These are phyloP conservation scores for Echinometra lucunter DNA, from an alignment of 53 echinoderm and acorn worm genomes.

Conservation along the genomic window DNA sequence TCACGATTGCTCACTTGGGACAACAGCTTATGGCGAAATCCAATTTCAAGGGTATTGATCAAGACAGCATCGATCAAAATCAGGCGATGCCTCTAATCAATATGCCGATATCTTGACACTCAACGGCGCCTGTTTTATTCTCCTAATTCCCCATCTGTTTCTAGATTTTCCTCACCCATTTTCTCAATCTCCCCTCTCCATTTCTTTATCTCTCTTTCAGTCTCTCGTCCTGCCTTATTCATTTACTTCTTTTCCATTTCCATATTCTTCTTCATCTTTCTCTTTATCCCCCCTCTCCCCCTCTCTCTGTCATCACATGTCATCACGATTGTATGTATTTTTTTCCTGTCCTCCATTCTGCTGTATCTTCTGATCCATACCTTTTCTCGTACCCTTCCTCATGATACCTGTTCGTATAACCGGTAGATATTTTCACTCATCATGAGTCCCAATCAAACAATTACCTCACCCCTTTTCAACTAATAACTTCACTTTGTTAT, in stretches of 20 bases:
- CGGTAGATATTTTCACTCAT: background rate
- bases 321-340: too few species aligned
- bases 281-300: background rate
- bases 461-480: too few species aligned
- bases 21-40: conserved; percentile 35
- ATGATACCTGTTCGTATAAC: background rate
- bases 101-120: conserved; percentile 44
- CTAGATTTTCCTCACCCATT: conserved; percentile 24
- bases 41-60: conserved; percentile 38
- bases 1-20: background rate
- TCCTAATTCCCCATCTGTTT: background rate
- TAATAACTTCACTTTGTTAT: too few species aligned
- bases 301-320: background rate
- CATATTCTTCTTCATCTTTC: background rate
- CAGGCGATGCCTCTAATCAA: conserved; percentile 41
- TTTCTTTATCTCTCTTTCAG: background rate
- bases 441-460: too few species aligned
- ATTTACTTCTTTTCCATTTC: background rate
- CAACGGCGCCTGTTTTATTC: conserved; percentile 54
- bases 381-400: background rate
- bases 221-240: background rate
- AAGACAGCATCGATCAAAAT: conserved; percentile 16
- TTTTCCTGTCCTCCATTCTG: too few species aligned
- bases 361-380: too few species aligned
- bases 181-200: background rate